Evolutionary conservation across 2,888 invertebrate genomes (phyloP), one percentile per base, ranked within the genome.

Genomic region (Mimachlamys varia): DNA sequence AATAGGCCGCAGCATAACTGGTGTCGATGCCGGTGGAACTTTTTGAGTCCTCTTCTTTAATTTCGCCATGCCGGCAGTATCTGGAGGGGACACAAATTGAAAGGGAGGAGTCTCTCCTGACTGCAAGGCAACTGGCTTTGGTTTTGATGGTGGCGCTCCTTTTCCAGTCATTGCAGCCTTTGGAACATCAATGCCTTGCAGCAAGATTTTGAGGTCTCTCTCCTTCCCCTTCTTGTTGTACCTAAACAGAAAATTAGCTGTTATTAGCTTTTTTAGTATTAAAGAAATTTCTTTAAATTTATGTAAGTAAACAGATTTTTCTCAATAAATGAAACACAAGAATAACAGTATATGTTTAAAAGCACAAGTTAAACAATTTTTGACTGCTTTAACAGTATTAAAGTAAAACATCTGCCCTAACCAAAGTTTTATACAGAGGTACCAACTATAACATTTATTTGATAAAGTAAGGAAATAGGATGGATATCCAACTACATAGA

Each of bases 181-280:
- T 88, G 44, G 88, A 19, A 88, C 5, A 0, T 13, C 15, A 44
- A 88, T 88, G 22, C 88, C 88, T 27, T 88, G 88, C 44, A 88
- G 2, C 15, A 88, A 19, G 50, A 88, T 88, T 22, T 38, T 88
- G 33, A 88, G 50, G 27, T 88, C 88, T 22, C 88, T 88, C 19
- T 88, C 88, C 50, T 88, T 88, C 50, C 88, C 88, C 33, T 88
- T 44, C 19, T 88, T 88, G 88, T 88, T 88, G 44, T 88, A 88
- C 88, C 15, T 88, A 22, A 33, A 19, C 7, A n/a, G 58, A n/a
- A 58, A 58, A 22, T 53, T 58, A 58, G 22, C n/a, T 58, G 3
- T 58, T 22, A 0, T 58, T 58, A 58, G 53, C 17, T 53, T 53
- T 13, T 53, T 53, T 5, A 44, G 44, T 5, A 5, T 5, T 7